Conservation (phyloP, 2,888 invertebrate genomes). For the Acanthosepion pharaonis region DNA sequence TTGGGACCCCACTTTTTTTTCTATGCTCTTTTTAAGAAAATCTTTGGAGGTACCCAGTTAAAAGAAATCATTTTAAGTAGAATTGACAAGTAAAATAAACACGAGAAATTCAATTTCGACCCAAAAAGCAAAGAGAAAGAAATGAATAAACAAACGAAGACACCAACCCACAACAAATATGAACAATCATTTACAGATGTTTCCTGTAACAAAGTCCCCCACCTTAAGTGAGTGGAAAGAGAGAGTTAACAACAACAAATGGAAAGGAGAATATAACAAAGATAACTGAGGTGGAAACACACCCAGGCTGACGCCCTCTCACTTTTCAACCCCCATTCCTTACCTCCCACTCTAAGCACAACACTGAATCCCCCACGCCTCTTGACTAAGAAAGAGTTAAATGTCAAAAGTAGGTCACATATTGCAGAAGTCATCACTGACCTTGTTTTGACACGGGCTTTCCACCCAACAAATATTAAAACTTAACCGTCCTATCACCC, state of each 20-base stretch:
- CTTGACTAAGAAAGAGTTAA: background rate
- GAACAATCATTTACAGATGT: no score
- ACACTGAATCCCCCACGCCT: background rate
- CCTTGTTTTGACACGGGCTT: conserved; percentile 45
- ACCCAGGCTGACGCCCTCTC: background rate
- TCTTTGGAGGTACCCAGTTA: no score
- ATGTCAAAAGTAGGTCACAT: conserved; percentile 40
- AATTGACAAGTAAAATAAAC: background rate
- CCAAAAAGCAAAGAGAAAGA: no score
- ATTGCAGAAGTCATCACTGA: background rate
- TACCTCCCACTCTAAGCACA: background rate
- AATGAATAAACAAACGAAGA: no score
- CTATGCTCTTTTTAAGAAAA: no score
- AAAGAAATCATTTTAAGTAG: background rate
- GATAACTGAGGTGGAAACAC: background rate
- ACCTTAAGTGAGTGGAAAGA: background rate
- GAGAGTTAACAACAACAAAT: background rate
- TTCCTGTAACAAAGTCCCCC: no score
- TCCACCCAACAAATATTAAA: conserved; percentile 14
- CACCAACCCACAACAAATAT: no score
- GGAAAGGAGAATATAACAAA: background rate
- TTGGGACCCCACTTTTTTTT: no score
- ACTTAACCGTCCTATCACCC: background rate
- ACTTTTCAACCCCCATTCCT: background rate
- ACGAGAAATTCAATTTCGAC: background rate